phyloP scores from a whole-genome alignment of 2,113 vertebrate species.

The Hippocampus comes region DNA sequence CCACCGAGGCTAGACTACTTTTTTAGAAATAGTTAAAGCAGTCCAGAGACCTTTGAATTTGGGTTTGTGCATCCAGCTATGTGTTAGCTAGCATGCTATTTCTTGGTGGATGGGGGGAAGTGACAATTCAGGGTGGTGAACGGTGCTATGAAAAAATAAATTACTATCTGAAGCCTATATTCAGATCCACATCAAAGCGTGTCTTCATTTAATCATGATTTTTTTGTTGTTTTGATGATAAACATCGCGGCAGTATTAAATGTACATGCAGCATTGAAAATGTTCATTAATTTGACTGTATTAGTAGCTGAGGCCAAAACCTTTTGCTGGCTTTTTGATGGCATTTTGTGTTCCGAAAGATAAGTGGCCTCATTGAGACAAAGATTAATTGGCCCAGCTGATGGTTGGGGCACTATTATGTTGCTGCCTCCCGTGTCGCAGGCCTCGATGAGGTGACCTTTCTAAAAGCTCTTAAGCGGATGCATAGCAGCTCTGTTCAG shows the following conservation, averaged over 20 bases:
- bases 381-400: conserved; percentile 61
- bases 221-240: no score
- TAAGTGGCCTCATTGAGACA: conserved; percentile 47
- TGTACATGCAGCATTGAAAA: not conserved
- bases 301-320: conserved; percentile 2
- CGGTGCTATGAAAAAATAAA: no score
- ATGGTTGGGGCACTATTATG: conserved; percentile 55
- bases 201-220: no score
- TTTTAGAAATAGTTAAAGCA: no score
- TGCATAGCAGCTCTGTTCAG: conserved; percentile 30
- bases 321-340: not conserved
- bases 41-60: no score
- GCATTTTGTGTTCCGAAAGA: conserved; percentile 20
- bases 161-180: no score
- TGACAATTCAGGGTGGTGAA: no score
- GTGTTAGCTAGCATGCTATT: no score
- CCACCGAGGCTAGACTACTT: no score
- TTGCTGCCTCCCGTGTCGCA: conserved; percentile 47
- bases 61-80: no score
- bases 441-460: conserved; percentile 65
- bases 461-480: conserved; percentile 43
- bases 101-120: no score
- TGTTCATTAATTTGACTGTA: not conserved
- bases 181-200: no score
- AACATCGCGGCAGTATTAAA: not conserved